Percentiles rank a stretch among this genome's conserved stretches.
phyloP scores from a whole-genome alignment of 2,888 invertebrate genomes.

The Microctonus hyperodae region DNA sequence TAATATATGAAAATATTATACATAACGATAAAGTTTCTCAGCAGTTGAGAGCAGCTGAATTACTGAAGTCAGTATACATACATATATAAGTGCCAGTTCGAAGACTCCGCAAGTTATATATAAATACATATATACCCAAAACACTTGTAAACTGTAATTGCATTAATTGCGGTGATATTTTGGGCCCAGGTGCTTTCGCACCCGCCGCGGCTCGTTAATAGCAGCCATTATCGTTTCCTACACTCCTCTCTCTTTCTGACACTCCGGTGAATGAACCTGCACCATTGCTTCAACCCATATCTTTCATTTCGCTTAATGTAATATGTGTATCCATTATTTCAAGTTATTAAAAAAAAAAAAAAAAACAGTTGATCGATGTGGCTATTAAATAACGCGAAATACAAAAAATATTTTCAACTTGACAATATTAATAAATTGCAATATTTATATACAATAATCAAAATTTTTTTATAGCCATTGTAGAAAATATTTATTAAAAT shows the following conservation, averaged over 20 bases:
- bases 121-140: slow-evolving; percentile 41
- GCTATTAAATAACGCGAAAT: too few relatives aligned
- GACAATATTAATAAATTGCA: too few relatives aligned
- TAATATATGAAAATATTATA: background rate
- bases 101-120: slow-evolving; percentile 16
- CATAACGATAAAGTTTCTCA: background rate
- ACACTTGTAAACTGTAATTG: slow-evolving; percentile 62
- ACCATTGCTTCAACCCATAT: background rate
- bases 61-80: slow-evolving; percentile 30
- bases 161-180: slow-evolving; percentile 62
- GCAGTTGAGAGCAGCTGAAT: slow-evolving; percentile 33
- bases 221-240: slow-evolving; percentile 57
- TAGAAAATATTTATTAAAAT: too few relatives aligned
- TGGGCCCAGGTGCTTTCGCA: slow-evolving; percentile 61
- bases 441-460: too few relatives aligned
- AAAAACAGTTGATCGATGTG: too few relatives aligned
- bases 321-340: background rate
- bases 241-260: background rate
- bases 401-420: too few relatives aligned
- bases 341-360: too few relatives aligned
- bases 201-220: slow-evolving; percentile 60
- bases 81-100: slow-evolving; percentile 9
- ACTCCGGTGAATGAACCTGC: background rate
- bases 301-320: background rate
- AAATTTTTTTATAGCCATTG: too few relatives aligned